Evolutionary conservation across 2,888 invertebrate species (phyloP), one percentile per base, ranked within the genome.

Genomic region (Polyommatus icarus): DNA sequence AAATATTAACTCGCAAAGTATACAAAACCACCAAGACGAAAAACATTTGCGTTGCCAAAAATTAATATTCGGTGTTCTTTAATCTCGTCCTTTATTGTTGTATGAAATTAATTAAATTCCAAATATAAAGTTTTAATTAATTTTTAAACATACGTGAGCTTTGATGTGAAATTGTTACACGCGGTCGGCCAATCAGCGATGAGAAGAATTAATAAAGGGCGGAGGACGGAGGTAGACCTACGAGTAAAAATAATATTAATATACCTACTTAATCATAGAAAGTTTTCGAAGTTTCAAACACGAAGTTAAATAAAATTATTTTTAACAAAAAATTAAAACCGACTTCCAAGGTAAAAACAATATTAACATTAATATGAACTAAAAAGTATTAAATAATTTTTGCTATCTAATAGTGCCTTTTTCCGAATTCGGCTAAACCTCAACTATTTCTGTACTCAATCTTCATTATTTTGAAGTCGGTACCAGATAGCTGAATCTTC

Each of bases 151-250:
- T 54, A 77, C 72, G 73, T 57, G 54, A 40, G 75, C 72, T 73
- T 78, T 71, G 71, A 54, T 83, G 82, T 83, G 83, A 84, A 77
- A 80, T 81, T 79, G 79, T 79, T 76, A 80, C 78, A 76, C 77
- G 59, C 87, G 87, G 89, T 89, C 88, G 87, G 85, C 83, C 85
- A 83, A 83, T 85, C 83, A 87, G 87, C 85, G 50, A 29, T 18
- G 86, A 87, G 84, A 88, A 24, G 50, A 67, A 67, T 61, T 24
- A 4, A 61, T 20, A 61, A 12, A 61, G 3, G 24, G 1, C 10
- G 3, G 24, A 61, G 3, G 24, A 0, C 10, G 3, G 24, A 12
- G 12, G 24, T 18, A 54, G 1, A 61, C 12, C 20, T 24, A n/a
- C n/a, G n/a, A n/a, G n/a, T n/a, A 10, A 61, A 59, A 8, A 59